Conservation (phyloP, 2,888 invertebrate species). For the Machimus atricapillus region DNA sequence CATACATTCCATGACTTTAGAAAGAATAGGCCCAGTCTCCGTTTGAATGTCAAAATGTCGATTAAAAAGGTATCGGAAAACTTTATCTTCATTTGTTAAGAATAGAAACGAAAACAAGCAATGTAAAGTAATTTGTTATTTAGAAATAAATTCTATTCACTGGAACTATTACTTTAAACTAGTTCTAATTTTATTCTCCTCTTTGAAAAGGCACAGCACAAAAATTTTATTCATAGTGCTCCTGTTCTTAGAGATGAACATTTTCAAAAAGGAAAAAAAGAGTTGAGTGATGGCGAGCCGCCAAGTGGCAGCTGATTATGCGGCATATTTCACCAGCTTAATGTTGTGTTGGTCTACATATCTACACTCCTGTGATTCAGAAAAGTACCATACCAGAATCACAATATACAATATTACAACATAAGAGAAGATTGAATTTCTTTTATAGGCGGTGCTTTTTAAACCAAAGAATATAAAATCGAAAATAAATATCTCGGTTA, state of each 20-base stretch:
- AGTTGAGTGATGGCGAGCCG: not conserved
- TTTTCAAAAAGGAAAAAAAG: not conserved
- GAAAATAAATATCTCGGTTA: not conserved
- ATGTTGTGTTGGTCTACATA: not conserved
- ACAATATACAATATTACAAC: not conserved
- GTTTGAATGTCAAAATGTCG: too few relatives aligned
- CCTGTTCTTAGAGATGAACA: not conserved
- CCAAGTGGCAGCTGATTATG: not conserved
- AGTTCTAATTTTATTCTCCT: not conserved
- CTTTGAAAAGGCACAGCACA: not conserved
- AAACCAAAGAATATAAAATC: not conserved
- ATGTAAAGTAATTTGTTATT: not conserved
- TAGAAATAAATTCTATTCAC: not conserved
- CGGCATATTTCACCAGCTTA: not conserved
- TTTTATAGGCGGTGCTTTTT: not conserved
- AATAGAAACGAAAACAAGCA: not conserved
- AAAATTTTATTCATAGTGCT: not conserved
- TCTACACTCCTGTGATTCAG: not conserved
- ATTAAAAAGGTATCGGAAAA: too few relatives aligned
- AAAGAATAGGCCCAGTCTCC: too few relatives aligned
- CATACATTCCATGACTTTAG: too few relatives aligned
- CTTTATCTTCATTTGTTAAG: not conserved
- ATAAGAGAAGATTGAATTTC: not conserved
- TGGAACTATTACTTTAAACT: not conserved
- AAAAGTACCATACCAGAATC: not conserved